Percentiles rank a stretch among this genome's conserved stretches.
Conservation (phyloP, 1,140 invertebrate species). For the Wasmannia auropunctata region DNA sequence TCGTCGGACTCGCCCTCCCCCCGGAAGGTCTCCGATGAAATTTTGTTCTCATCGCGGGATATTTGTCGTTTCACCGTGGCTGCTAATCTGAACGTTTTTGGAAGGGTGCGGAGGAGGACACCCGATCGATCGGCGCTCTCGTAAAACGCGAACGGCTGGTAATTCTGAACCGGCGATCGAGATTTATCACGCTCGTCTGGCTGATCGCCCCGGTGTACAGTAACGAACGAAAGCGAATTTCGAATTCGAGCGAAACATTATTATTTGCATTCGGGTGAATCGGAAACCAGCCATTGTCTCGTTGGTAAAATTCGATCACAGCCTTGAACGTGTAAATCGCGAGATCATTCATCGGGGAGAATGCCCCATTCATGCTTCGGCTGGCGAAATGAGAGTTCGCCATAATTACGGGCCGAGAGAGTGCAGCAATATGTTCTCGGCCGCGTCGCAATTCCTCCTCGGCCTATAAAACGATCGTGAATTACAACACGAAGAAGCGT, state of each 20-base stretch:
- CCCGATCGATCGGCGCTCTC: background rate
- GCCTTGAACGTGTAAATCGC: constrained; percentile 60
- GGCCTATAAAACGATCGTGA: background rate
- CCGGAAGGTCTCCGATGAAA: background rate
- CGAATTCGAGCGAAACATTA: constrained; percentile 51
- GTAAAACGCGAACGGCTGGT: constrained; percentile 7
- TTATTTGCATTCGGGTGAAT: constrained; percentile 54
- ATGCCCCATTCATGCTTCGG: constrained; percentile 46
- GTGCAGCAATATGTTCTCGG: background rate
- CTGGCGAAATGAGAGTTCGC: constrained; percentile 33
- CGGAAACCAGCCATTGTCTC: constrained; percentile 53
- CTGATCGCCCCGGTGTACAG: constrained; percentile 54
- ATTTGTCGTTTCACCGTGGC: background rate
- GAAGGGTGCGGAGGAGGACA: background rate
- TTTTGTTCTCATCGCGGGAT: constrained; percentile 25
- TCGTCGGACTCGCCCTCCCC: background rate
- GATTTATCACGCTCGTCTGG: constrained; percentile 64
- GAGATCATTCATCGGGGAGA: constrained; percentile 52
- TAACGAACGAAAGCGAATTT: constrained; percentile 55
- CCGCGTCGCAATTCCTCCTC: constrained; percentile 12
- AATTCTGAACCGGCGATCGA: constrained; percentile 56
- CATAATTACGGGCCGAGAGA: constrained; percentile 21
- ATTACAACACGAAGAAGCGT: background rate
- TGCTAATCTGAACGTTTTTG: background rate
- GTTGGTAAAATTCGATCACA: constrained; percentile 58